phyloP scores from a whole-genome alignment of 2,113 vertebrate species.

The Menura novaehollandiae region DNA sequence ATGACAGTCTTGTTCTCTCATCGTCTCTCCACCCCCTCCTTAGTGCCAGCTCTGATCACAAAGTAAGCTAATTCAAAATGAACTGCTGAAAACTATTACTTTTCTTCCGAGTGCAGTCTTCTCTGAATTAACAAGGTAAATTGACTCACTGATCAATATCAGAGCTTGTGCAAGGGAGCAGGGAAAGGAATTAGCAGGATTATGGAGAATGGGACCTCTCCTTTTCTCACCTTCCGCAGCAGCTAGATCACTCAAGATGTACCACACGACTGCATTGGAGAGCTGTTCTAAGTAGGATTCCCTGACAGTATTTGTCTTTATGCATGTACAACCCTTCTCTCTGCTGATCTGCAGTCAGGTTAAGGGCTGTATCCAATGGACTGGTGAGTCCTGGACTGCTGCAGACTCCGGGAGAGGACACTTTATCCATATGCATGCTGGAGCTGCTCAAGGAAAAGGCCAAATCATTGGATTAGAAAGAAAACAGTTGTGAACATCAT shows the following conservation, averaged over 20 bases:
- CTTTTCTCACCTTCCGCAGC: neutral
- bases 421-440: accelerated
- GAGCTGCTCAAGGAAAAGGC: neutral
- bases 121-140: neutral
- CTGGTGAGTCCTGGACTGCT: neutral
- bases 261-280: neutral
- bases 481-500: accelerated
- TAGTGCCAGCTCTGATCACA: neutral
- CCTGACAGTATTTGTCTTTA: neutral
- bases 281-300: neutral
- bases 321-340: accelerated
- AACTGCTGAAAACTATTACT: neutral
- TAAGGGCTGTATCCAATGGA: neutral
- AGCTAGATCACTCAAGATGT: neutral
- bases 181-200: neutral
- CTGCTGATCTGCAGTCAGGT: neutral
- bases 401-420: neutral
- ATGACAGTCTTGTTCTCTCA: neutral
- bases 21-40: neutral
- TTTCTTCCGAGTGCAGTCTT: neutral
- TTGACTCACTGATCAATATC: neutral
- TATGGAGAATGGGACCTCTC: neutral
- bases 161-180: neutral
- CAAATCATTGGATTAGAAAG: neutral
- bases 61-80: neutral